phyloP scores from a whole-genome alignment of 2,797 vertebrate species.

The Falco naumanni region DNA sequence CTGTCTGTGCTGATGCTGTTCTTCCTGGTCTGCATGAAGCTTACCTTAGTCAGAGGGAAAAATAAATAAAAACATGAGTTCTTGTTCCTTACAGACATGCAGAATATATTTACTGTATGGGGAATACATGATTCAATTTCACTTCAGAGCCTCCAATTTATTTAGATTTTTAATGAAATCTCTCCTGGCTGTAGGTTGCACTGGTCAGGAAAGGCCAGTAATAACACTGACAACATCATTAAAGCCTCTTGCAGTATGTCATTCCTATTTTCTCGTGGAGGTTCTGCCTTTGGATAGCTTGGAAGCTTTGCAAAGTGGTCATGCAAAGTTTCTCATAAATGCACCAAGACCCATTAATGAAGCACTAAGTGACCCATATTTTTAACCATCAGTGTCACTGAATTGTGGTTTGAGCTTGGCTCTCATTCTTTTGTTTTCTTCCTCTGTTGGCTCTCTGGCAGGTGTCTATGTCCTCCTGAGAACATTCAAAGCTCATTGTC shows the following conservation, averaged over 20 bases:
- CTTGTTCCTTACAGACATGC: background rate
- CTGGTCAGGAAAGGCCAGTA: background rate
- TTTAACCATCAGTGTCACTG: background rate
- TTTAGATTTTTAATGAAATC: background rate
- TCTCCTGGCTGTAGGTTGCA: background rate
- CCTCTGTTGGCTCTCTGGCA: background rate
- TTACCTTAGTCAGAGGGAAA: background rate
- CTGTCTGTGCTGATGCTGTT: background rate
- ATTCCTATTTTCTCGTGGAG: background rate
- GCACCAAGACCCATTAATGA: background rate
- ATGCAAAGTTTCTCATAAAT: background rate
- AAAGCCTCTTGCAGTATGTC: background rate
- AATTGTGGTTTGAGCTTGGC: accelerated
- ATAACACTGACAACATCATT: background rate
- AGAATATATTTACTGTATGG: background rate
- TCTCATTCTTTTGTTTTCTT: background rate
- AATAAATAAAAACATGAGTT: background rate
- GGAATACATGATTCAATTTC: background rate
- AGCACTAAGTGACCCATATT: background rate
- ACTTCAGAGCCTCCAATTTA: background rate
- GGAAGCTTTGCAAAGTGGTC: background rate
- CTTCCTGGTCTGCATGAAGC: background rate
- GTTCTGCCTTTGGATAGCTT: background rate
- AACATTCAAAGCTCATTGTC: accelerated
- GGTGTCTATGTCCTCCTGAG: background rate